A percentile compares a stretch with the other conserved stretches of the same genome.
Conservation (phyloP, 2,113 vertebrate genomes). For the Lasiurus borealis region DNA sequence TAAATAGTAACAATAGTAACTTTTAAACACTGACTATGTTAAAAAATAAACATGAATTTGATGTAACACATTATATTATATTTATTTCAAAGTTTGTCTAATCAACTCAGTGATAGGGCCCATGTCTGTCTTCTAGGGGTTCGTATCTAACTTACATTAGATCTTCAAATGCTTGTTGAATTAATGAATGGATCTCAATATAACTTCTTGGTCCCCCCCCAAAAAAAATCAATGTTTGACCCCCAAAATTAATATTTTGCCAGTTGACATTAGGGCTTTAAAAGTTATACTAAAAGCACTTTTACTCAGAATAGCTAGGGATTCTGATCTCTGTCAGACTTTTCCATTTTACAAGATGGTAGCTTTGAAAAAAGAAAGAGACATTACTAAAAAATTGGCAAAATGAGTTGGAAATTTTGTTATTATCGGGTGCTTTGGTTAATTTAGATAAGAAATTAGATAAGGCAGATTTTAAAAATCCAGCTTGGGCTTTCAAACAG, state of each 20-base stretch:
- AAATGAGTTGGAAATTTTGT: constrained; percentile 1
- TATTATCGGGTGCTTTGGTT: background rate
- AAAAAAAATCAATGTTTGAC: background rate
- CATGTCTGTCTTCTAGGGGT: background rate
- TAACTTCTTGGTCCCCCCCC: background rate
- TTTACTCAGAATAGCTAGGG: background rate
- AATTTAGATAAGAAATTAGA: background rate
- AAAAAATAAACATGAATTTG: constrained; percentile 10
- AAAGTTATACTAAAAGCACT: constrained; percentile 7
- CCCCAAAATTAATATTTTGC: background rate
- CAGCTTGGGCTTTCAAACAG: background rate
- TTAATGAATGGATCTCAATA: background rate
- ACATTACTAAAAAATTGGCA: background rate
- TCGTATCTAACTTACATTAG: background rate
- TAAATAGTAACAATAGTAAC: background rate
- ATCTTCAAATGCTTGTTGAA: background rate
- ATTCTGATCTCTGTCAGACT: background rate
- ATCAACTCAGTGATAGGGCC: background rate
- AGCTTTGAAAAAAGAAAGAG: constrained; percentile 16
- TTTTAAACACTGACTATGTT: background rate
- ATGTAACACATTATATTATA: background rate
- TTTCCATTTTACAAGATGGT: background rate
- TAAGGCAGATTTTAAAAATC: background rate
- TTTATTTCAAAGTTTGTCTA: background rate
- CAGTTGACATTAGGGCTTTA: background rate